Base-by-base conservation (phyloP, 2,797 vertebrate genomes). In the Myiothlypis coronata region DNA sequence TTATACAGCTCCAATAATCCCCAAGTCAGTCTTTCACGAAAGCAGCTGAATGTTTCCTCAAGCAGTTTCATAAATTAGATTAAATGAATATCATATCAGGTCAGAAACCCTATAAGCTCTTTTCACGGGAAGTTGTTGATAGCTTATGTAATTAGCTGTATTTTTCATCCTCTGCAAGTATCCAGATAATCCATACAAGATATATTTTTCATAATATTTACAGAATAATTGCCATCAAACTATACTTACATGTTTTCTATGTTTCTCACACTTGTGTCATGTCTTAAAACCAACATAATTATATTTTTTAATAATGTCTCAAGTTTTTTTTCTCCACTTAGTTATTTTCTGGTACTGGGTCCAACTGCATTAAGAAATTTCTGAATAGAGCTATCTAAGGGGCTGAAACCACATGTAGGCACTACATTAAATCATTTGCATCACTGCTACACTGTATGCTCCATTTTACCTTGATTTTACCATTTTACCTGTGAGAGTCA, bases 61-160 rank as follows among this genome's bases (percentile, higher is more conserved):
- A 97, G 96, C 94, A 97, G 78, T 96, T 97, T 96, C 81, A 96
- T 95, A 96, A 97, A 96, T 96, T 92, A 97, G 95, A 95, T 96
- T 96, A 96, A 96, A 97, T 96, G 87, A 96, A 96, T 96, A 93
- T 67, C 87, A 93, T 96, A 97, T 95, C 94, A 96, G 96, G 93
- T 97, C 91, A 97, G 84, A 91, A 97, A 80, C 61, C 37, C 57
- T 94, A 57, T 77, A 83, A 94, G 43, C 67, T 90, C 56, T 89
- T 88, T 94, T 69, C 77, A 50, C 74, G 59, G 64, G 21, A 90
- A 87, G 69, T 32, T 83, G 75, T 90, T 94, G 81, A 82, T 93
- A 89, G 76, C 44, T 86, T 90, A 86, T 68, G 69, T 83, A 94
- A 95, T 95, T 89, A 92, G 88, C n/a, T 93, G 30, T 0, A 87